Conservation (phyloP, 1,140 invertebrate species). For the Drosophila parabipectinata region DNA sequence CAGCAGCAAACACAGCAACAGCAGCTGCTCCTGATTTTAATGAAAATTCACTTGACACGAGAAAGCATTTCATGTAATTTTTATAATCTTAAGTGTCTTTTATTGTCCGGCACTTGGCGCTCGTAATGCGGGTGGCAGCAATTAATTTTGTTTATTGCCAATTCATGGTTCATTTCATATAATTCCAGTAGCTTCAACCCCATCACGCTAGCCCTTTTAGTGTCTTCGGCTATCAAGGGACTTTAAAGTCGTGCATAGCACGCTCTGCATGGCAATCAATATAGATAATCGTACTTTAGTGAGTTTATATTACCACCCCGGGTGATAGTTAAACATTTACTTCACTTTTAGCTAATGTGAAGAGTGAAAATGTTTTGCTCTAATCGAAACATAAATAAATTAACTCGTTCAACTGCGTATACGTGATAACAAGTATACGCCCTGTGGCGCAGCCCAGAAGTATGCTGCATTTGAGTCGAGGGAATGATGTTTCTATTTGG, state of each 20-base stretch:
- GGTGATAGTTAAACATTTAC: constrained; percentile 45
- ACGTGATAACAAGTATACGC: constrained; percentile 30
- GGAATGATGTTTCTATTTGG: constrained; percentile 37
- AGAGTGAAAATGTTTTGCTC: neutral
- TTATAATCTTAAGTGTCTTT: constrained; percentile 73
- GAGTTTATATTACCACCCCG: constrained; percentile 17
- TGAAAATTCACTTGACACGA: constrained; percentile 57
- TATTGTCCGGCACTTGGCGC: constrained; percentile 30
- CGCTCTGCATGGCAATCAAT: constrained; percentile 32
- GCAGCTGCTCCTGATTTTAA: constrained; percentile 43
- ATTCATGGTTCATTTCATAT: constrained; percentile 33
- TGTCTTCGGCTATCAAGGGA: neutral
- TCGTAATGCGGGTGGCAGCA: constrained; percentile 22
- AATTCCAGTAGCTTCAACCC: constrained; percentile 14
- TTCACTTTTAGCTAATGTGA: constrained; percentile 18
- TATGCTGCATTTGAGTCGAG: constrained; percentile 26
- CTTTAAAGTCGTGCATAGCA: neutral
- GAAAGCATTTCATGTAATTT: constrained; percentile 60
- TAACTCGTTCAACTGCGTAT: constrained; percentile 1
- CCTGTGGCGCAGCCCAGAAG: neutral
- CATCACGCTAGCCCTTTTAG: neutral
- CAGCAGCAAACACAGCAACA: constrained; percentile 5
- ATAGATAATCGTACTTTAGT: constrained; percentile 25
- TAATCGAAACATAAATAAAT: constrained; percentile 28
- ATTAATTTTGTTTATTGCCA: constrained; percentile 62